phyloP scores from a whole-genome alignment of 2,113 vertebrate species.

The Mormyrus iriodes region DNA sequence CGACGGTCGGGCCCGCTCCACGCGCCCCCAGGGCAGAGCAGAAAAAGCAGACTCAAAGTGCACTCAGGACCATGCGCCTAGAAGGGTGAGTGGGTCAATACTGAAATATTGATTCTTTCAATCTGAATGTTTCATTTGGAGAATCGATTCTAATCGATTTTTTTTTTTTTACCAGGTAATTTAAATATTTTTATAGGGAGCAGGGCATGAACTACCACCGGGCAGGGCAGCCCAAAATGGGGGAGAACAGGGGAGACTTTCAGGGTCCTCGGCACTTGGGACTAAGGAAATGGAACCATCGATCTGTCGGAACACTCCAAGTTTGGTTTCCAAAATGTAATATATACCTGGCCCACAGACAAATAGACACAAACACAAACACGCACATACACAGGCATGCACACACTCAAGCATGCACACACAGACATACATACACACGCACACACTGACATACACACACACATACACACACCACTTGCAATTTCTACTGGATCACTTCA shows the following conservation, averaged over 20 bases:
- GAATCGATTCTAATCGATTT: not conserved
- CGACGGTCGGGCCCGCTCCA: conserved; percentile 19
- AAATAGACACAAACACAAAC: not conserved
- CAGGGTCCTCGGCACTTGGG: not conserved
- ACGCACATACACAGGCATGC: too few species aligned
- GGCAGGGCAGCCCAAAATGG: not conserved
- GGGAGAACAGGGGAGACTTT: not conserved
- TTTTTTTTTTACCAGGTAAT: not conserved
- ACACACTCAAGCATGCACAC: too few species aligned
- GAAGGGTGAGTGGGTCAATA: not conserved
- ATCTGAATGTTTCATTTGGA: not conserved
- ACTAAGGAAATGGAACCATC: not conserved
- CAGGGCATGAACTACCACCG: not conserved
- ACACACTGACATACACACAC: not conserved
- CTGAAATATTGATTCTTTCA: not conserved
- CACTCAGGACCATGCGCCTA: not conserved
- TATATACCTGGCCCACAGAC: not conserved
- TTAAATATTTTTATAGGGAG: not conserved
- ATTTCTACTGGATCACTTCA: not conserved
- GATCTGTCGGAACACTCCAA: not conserved
- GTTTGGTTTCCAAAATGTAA: not conserved
- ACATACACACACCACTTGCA: not conserved
- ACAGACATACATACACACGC: not conserved
- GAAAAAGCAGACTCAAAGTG: not conserved
- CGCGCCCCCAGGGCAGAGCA: conserved; percentile 32